Conservation (phyloP, 2,797 vertebrate species). For the Diplodus sargus region DNA sequence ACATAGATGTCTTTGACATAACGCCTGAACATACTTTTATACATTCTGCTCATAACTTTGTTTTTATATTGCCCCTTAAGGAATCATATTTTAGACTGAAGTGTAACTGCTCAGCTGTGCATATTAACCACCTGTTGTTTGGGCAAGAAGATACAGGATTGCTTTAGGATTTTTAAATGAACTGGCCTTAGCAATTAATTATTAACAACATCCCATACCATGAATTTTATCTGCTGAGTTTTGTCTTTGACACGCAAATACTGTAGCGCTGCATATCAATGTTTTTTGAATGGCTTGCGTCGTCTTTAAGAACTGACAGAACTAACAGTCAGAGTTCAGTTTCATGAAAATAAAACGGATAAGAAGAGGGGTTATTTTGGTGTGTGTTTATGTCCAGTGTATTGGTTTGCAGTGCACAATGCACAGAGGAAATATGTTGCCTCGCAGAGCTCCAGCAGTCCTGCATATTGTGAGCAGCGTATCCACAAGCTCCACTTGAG, state of each 20-base stretch:
- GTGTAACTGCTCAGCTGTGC: background rate
- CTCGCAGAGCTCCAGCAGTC: background rate
- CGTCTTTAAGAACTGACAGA: background rate
- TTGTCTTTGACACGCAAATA: background rate
- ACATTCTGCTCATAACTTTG: too few species aligned
- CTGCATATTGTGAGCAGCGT: constrained; percentile 8
- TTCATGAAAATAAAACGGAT: background rate
- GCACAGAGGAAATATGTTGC: constrained; percentile 56
- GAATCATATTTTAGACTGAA: background rate
- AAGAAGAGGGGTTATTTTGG: constrained; percentile 15
- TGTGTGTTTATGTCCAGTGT: constrained; percentile 15
- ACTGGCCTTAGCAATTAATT: background rate
- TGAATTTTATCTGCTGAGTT: background rate
- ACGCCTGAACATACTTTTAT: too few species aligned
- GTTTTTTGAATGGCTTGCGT: background rate
- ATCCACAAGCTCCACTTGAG: constrained; percentile 16
- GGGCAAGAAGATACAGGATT: background rate
- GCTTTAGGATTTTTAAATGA: background rate
- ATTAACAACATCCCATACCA: background rate
- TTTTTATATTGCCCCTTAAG: background rate
- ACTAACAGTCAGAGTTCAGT: background rate
- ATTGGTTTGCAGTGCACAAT: constrained; percentile 35
- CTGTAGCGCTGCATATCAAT: background rate
- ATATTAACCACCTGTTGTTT: background rate
- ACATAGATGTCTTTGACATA: too few species aligned